Percentiles rank a stretch among this genome's conserved stretches.
Evolutionary conservation across 2,113 vertebrate genomes (phyloP).

Genomic region (Trachemys scripta): DNA sequence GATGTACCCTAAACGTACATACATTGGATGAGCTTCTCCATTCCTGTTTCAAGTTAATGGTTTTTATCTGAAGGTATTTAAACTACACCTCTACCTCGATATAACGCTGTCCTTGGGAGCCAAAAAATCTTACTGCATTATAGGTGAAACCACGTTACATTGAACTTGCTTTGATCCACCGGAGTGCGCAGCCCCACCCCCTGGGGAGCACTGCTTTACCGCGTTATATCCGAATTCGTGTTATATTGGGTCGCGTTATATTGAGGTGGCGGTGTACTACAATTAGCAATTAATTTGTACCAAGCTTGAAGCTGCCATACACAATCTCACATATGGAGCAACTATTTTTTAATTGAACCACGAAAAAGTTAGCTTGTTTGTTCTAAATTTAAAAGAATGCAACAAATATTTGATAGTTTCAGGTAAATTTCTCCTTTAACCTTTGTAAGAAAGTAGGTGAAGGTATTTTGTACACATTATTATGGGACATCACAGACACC

Average conservation of each 20-base stretch:
- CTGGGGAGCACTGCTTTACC: too few species aligned
- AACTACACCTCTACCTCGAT: not conserved
- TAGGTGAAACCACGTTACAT: too few species aligned
- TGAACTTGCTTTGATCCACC: too few species aligned
- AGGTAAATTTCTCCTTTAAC: not conserved
- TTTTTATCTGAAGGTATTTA: not conserved
- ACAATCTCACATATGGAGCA: not conserved
- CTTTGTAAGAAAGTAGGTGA: fast-evolving
- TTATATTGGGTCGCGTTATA: too few species aligned
- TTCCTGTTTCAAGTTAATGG: not conserved
- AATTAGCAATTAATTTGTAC: not conserved
- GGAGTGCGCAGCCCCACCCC: too few species aligned
- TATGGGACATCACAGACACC: not conserved
- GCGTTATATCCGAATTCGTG: too few species aligned
- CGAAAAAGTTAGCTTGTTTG: not conserved
- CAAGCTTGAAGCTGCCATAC: not conserved
- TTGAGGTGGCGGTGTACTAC: too few species aligned
- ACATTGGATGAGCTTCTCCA: not conserved
- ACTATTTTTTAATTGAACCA: not conserved
- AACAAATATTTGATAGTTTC: fast-evolving
- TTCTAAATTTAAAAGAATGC: not conserved
- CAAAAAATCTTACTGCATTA: too few species aligned
- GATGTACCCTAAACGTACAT: not conserved
- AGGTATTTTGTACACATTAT: fast-evolving
- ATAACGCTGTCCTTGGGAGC: too few species aligned